Base-by-base conservation (phyloP, 2,113 vertebrate genomes). In the Vicugna pacos region DNA sequence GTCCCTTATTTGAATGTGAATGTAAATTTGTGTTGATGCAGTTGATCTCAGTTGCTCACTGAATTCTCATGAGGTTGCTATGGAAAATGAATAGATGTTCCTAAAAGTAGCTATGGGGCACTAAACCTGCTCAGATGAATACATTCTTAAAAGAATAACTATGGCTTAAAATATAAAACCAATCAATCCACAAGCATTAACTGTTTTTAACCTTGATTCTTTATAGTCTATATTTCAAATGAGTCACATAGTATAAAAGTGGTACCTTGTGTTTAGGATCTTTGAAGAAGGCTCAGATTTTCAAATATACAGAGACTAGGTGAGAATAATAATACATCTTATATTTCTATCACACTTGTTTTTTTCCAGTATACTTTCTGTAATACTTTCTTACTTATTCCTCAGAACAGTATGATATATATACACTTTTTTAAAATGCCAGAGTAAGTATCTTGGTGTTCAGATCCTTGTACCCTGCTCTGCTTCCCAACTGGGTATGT, bases 201-300 rank as follows among this genome's bases (percentile, higher is more conserved):
- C 26, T 75, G 30, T 88, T 93, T 96, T 91, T 77, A 83, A 46
- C 64, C 48, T 89, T 81, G 72, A 52, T 85, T 97, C 48, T 90
- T 87, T 84, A 65, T 22, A 81, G n/a, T 82, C 11, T 48, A 28
- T 62, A 52, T 94, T 96, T 98, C 38, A 88, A 46, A 65, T 91
- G 42, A 94, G 76, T 77, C 70, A 81, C 6, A 50, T 32, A 80
- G 72, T 79, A 90, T 90, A 70, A 91, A 77, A 88, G 86, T 65
- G 7, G n/a, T n/a, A 52, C 2, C 28, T 93, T 87, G 24, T 85
- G 30, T 91, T 16, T 24, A 81, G 32, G 48, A 85, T 85, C 65
- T 89, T 89, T 77, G 77, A 97, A 95, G 58, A 81, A 38, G 56
- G 60, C 26, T 87, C 64, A 85, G 58, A 88, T 85, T 90, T 79